Evolutionary conservation across 2,888 invertebrate species (phyloP), one percentile per base, ranked within the genome.

Genomic region (Cyrtodaria siliqua): DNA sequence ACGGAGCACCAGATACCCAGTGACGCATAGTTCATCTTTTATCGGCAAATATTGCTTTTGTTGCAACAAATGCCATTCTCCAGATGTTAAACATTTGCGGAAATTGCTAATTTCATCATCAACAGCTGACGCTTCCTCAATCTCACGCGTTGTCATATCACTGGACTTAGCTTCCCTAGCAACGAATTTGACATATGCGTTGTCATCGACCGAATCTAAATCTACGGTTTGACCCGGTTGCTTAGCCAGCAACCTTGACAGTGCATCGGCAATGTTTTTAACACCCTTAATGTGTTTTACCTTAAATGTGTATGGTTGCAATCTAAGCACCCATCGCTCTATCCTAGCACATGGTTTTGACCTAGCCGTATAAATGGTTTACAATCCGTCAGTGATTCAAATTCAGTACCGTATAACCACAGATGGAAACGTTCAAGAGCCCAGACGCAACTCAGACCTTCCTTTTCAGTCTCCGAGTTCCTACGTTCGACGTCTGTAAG

Each of bases 261-360:
- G 6, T 44, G 44, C 44, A 16, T 44, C 44, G 16, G 44, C 44
- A 44, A 44, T 44, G 16, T 44, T 44, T 44, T 16, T 16, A 9
- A 18, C n/a, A 6, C 44, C 44, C 20, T 4, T 16, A 44, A 44
- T 44, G 20, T 44, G 44, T 44, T 20, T 44, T 4, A 44, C 44
- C 20, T 44, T 44, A 16, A 18, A 44, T 44, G 6, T 44, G n/a
- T 44, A 44, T 6, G 44, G 44, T 44, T 44, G 44, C 20, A 9
- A 16, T 16, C n/a, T 6, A 4, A 89, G 57, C 9, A 79, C 55
- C 86, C 85, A 87, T 16, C 87, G 44, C 70, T 86, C 83, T 8
- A 91, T 77, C n/a, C 86, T 55, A 0, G 89, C 83, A 71, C 83
- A 70, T 4, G 86, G 85, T 69, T 82, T 86, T 2, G 85, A 84